Evolutionary conservation across 2,797 vertebrate species (phyloP), one percentile per base, ranked within the genome.

Genomic region (Benthosema pterotum): DNA sequence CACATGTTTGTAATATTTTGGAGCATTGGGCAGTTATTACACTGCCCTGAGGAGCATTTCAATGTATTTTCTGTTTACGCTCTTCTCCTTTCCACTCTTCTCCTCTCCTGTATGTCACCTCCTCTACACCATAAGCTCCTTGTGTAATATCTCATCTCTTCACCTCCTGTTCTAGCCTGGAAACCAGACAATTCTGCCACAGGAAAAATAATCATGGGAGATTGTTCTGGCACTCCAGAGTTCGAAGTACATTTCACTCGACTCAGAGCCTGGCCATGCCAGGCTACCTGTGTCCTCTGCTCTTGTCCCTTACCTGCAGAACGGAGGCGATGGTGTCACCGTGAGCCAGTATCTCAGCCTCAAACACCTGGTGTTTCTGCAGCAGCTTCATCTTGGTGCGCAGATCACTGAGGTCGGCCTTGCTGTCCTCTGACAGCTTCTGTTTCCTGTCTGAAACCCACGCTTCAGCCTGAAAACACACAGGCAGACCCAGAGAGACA

Each of bases 321-420:
- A 95, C 90, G 32, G 88, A 80, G 14, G 73, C 82, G 74, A 97
- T 89, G 69, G 92, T 91, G 72, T 91, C 85, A 17, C 91, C 78
- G 58, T 93, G 95, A 51, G 93, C 94, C 75, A 93, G 80, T 79
- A 97, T 95, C 85, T 98, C 96, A 1, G 95, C 94, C 85, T 96
- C 93, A 54, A 96, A 96, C 68, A 90, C 93, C 74, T 95, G 94
- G 76, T 96, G 95, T 55, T 94, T 96, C 84, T 93, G 91, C n/a
- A 96, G 84, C 14, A 93, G 83, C 78, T 94, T 96, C 89, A 94
- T 86, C 79, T 94, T 95, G 52, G 89, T 91, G 63, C 91, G 89
- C 69, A 96, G 83, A 43, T 81, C 84, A 67, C 83, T 93, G 43
- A 91, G 87, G 47, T 94, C 93, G 47, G 87, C 80, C 64, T 91